Conservation (phyloP, 2,888 invertebrate species). For the Calliphora vomitoria region DNA sequence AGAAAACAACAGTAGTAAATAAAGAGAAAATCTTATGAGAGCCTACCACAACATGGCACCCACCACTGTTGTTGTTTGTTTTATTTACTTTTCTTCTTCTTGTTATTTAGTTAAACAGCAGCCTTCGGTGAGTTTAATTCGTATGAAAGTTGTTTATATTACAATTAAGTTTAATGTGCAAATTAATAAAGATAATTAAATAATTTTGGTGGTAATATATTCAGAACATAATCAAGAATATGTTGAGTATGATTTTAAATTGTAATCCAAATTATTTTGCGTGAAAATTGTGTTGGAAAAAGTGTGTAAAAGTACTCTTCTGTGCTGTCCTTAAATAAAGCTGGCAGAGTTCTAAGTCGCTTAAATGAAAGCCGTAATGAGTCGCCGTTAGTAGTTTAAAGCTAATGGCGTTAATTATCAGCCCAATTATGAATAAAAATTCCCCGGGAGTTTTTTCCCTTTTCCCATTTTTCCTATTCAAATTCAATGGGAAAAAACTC, state of each 20-base stretch:
- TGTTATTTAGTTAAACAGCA: too few species aligned
- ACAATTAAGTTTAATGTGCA: background rate
- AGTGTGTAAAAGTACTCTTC: too few species aligned
- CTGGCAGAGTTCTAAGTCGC: too few species aligned
- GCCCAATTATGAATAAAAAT: too few species aligned
- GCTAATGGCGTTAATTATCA: background rate
- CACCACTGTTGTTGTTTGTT: slow-evolving; percentile 28
- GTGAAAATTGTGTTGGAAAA: too few species aligned
- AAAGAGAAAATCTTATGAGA: background rate
- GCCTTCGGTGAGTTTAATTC: background rate
- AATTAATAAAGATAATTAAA: background rate
- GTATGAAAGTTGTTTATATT: background rate
- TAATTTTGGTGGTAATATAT: background rate
- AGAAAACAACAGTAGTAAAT: too few species aligned
- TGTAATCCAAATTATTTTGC: background rate
- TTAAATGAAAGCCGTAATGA: background rate
- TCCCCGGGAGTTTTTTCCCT: too few species aligned
- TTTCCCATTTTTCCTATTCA: too few species aligned
- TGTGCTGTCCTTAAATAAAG: too few species aligned
- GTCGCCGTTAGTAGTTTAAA: background rate
- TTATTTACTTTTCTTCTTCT: background rate
- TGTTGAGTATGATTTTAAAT: background rate
- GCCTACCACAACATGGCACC: background rate
- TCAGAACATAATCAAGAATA: background rate
- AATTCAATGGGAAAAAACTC: too few species aligned